These are phyloP conservation scores for Galeruca laticollis DNA, from an alignment of 2,888 invertebrate genomes.

Conservation along the genomic window DNA sequence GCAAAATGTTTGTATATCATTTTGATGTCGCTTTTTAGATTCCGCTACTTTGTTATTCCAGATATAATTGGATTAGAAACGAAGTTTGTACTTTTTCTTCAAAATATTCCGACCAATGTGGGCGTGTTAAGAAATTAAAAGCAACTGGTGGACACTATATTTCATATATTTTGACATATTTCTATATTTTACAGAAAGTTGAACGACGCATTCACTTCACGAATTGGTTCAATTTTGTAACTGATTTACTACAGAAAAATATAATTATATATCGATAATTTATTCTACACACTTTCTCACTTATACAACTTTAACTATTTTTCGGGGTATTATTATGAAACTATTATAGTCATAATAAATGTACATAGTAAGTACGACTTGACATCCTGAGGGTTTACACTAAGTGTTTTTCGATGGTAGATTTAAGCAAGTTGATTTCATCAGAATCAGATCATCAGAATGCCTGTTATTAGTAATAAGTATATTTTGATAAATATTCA, in stretches of 20 bases:
- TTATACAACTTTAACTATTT: too few relatives aligned
- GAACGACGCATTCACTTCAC: neutral
- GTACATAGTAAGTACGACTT: too few relatives aligned
- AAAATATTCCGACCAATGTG: conserved; percentile 36
- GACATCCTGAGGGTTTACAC: too few relatives aligned
- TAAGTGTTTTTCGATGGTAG: too few relatives aligned
- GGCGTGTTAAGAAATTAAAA: conserved; percentile 25
- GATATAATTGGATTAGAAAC: conserved; percentile 60
- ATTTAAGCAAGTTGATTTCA: too few relatives aligned
- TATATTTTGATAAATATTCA: too few relatives aligned
- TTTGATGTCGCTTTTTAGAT: conserved; percentile 60
- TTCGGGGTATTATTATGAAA: too few relatives aligned
- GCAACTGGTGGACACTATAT: conserved; percentile 6
- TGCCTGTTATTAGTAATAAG: too few relatives aligned
- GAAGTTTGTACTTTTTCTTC: conserved; percentile 29
- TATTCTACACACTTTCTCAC: neutral
- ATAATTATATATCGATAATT: neutral
- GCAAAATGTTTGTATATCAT: conserved; percentile 64
- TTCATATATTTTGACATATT: conserved; percentile 1
- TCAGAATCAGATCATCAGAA: too few relatives aligned
- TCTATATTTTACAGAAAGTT: conserved; percentile 1
- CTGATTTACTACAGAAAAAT: neutral
- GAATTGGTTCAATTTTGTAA: neutral
- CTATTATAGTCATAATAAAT: too few relatives aligned
- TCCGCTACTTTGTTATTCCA: conserved; percentile 57